Base-by-base conservation (phyloP, 2,113 vertebrate species). In the Calyptommatus sinebrachiatus region DNA sequence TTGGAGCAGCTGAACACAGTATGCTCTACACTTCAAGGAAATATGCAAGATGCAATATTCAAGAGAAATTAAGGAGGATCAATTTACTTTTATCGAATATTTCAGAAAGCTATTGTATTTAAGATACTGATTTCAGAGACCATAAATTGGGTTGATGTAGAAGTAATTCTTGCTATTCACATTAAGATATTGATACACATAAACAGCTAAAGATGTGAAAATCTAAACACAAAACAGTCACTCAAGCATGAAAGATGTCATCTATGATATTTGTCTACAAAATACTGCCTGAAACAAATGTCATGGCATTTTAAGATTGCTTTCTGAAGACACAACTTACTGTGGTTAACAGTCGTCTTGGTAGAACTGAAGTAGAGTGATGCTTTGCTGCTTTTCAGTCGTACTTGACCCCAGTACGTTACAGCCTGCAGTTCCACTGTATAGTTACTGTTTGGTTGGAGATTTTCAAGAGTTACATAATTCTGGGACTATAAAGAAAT, bases 391-490 rank as follows among this genome's bases (percentile, higher is more conserved):
- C 97, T 97, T 95, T 98, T 99, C 50, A 99, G 95, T 16, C 97
- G 96, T 24, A 94, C 95, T 93, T 98, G 97, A 71, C 97, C 97
- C 98, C 98, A 99, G 35, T 97, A 97, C 0, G 96, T 94, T 82
- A 99, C 87, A 28, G 97, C 97, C 91, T 99, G 97, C 63, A 99
- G 89, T 89, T 98, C 97, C 85, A 97, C 96, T 0, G 93, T 95
- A 90, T 97, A 98, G 76, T 94, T 96, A 89, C 89, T 92, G 93
- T 96, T 97, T 5, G 93, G 94, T 5, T 95, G 96, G 65, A 99
- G 97, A 2, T 93, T 92, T 53, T 98, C 97, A 91, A 99, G 92
- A 21, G 94, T 93, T 89, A 97, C 96, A 50, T 93, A 96, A 89
- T 86, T 96, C 78, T 96, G 95, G 45, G 95, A 93, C 98, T 99